These are phyloP conservation scores for Gavialis gangeticus DNA, from an alignment of 2,113 vertebrate species.

Conservation along the genomic window DNA sequence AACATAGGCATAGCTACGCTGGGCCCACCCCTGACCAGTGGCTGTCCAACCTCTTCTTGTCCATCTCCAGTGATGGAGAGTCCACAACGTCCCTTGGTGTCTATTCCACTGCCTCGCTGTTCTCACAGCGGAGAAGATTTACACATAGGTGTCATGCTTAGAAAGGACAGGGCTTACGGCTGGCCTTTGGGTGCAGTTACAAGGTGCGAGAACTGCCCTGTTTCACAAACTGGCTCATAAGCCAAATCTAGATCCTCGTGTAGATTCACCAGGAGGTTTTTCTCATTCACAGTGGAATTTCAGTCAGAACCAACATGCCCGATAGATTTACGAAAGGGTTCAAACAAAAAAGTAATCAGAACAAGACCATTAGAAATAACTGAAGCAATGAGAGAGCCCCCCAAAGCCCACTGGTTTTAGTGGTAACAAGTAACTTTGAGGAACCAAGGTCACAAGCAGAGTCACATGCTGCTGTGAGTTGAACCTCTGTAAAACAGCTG, in stretches of 20 bases:
- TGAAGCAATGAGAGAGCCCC: not conserved
- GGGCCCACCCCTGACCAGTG: too few relatives aligned
- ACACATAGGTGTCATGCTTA: not conserved
- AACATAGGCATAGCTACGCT: too few relatives aligned
- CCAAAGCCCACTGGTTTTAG: not conserved
- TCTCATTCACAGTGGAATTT: not conserved
- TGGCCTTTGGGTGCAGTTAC: not conserved
- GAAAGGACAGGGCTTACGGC: not conserved
- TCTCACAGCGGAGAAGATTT: too few relatives aligned
- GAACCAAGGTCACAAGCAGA: not conserved
- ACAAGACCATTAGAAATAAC: not conserved
- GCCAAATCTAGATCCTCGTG: not conserved
- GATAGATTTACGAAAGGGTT: not conserved
- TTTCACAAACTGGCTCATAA: not conserved
- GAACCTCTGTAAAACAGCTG: constrained; percentile 2
- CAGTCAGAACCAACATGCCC: not conserved
- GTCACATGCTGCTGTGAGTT: not conserved
- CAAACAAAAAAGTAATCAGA: not conserved
- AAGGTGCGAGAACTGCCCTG: not conserved
- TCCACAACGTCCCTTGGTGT: too few relatives aligned
- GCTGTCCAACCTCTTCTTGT: too few relatives aligned
- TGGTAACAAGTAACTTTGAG: not conserved
- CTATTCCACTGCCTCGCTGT: too few relatives aligned
- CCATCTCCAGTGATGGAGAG: too few relatives aligned
- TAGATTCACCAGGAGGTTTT: not conserved